Percentiles rank a stretch among this genome's conserved stretches.
These are phyloP conservation scores for Machaerirhynchus nigripectus DNA, from an alignment of 2,113 vertebrate species.

Conservation along the genomic window DNA sequence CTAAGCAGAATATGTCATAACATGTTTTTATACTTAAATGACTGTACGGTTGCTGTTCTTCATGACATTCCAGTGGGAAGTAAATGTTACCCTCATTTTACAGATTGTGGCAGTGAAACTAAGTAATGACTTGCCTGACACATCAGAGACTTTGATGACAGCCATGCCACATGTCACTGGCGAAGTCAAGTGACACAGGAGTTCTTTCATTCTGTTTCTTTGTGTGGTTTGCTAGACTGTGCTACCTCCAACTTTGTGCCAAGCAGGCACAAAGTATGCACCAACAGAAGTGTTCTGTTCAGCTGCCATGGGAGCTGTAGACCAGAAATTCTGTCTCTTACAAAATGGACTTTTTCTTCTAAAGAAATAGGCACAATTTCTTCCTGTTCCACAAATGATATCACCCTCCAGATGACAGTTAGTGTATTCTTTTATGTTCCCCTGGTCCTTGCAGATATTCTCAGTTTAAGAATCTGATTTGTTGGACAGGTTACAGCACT, in stretches of 20 bases:
- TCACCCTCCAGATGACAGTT: neutral
- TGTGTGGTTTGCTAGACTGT: conserved; percentile 32
- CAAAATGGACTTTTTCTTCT: neutral
- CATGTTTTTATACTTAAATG: neutral
- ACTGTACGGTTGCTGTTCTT: conserved; percentile 11
- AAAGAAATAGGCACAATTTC: neutral
- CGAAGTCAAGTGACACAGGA: conserved; percentile 28
- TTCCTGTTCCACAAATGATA: neutral
- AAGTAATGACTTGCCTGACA: conserved; percentile 17
- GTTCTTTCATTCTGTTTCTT: conserved; percentile 29
- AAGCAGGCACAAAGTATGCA: neutral
- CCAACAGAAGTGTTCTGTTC: neutral
- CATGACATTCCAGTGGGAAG: conserved; percentile 24
- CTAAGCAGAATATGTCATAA: conserved; percentile 5
- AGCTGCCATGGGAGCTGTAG: neutral
- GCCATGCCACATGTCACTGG: conserved; percentile 25
- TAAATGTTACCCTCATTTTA: conserved; percentile 19
- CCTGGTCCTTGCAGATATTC: neutral
- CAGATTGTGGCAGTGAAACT: conserved; percentile 6
- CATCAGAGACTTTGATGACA: conserved; percentile 42
- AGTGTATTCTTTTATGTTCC: neutral
- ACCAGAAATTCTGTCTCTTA: neutral
- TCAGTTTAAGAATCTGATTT: neutral
- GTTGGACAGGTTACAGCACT: neutral
- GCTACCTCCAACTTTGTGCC: conserved; percentile 22